phyloP scores from a whole-genome alignment of 2,113 vertebrate species.

The Hassar affinis region DNA sequence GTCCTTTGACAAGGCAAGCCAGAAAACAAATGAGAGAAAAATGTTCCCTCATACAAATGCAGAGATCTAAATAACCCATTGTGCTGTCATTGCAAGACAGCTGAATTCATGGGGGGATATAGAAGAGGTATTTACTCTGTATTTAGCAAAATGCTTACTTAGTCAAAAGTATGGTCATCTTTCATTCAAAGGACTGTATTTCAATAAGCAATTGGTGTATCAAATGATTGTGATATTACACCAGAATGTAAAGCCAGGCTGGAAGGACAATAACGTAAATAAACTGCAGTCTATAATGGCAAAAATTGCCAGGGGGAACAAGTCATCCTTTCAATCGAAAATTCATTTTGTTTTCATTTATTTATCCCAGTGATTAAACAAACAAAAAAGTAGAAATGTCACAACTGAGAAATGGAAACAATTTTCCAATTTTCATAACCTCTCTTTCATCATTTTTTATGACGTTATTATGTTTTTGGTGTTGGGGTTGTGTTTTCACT shows the following conservation, averaged over 20 bases:
- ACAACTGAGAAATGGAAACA: conserved; percentile 56
- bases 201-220: conserved; percentile 30
- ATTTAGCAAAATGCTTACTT: conserved; percentile 42
- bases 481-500: conserved; percentile 44
- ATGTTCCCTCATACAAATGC: conserved; percentile 44
- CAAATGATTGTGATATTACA: conserved; percentile 33
- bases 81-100: conserved; percentile 39
- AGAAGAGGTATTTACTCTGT: conserved; percentile 42
- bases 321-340: conserved; percentile 17
- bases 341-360: conserved; percentile 42
- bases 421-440: conserved; percentile 58
- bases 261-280: conserved; percentile 44
- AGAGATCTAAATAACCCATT: conserved; percentile 49
- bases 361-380: conserved; percentile 53
- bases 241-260: conserved; percentile 19
- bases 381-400: conserved; percentile 55
- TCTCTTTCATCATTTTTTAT: conserved; percentile 47
- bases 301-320: conserved; percentile 45
- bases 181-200: conserved; percentile 32
- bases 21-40: conserved; percentile 54
- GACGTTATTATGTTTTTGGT: conserved; percentile 48
- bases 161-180: conserved; percentile 33
- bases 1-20: conserved; percentile 41
- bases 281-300: conserved; percentile 38
- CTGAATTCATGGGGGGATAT: conserved; percentile 41